These are phyloP conservation scores for Chelonia mydas DNA, from an alignment of 2,797 vertebrate species.

Conservation along the genomic window DNA sequence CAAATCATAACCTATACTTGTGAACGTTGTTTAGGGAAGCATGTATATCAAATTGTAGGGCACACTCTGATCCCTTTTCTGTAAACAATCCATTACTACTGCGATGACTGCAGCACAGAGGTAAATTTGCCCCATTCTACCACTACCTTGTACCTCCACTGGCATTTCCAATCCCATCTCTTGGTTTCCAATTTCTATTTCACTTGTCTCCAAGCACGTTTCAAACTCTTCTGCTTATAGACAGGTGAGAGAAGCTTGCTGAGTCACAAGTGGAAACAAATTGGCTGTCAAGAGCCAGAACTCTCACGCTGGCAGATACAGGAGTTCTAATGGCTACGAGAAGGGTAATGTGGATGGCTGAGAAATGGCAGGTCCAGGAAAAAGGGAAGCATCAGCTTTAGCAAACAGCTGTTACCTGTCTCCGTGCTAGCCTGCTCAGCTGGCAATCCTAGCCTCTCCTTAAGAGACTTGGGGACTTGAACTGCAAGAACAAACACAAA, in stretches of 20 bases:
- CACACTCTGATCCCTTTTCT: not conserved
- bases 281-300: not conserved
- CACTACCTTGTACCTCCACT: not conserved
- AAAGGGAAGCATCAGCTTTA: not conserved
- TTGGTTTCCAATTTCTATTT: not conserved
- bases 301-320: not conserved
- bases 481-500: conserved; percentile 39
- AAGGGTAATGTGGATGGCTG: not conserved
- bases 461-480: conserved; percentile 84
- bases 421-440: conserved; percentile 64
- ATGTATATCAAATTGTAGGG: not conserved
- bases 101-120: not conserved
- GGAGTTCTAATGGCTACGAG: not conserved
- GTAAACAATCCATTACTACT: not conserved
- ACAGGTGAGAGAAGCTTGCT: not conserved
- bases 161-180: not conserved
- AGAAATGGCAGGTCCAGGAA: not conserved
- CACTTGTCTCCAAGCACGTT: not conserved
- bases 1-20: not conserved
- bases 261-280: not conserved
- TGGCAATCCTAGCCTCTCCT: conserved; percentile 86
- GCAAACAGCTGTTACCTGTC: conserved; percentile 70
- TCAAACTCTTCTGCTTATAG: not conserved
- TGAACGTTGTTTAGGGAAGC: rapidly evolving
- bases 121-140: not conserved